Evolutionary conservation across 2,113 vertebrate species (phyloP), one percentile per base, ranked within the genome.

Genomic region (Amphiprion percula): DNA sequence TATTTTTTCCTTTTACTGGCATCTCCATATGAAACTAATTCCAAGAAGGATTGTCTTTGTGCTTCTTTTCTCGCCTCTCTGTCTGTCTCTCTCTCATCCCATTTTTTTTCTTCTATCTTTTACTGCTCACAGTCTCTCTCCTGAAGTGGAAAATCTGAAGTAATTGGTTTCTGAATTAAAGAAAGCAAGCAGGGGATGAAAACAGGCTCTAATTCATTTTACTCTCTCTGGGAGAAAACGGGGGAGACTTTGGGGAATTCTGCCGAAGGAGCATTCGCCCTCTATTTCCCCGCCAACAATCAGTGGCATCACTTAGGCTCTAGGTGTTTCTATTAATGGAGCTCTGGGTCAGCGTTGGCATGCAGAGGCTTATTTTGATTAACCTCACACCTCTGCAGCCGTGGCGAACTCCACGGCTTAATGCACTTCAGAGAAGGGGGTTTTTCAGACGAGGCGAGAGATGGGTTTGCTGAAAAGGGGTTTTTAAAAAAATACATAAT

Each of bases 161-260:
- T 94, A 94, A 94, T 94, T 95, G 94, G 87, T 93, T 94, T 94
- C 87, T 93, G 93, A 93, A 94, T 94, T 94, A 93, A 90, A 92
- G 83, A 90, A 89, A 82, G 90, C 80, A 81, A 91, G 88, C 88
- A 88, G 77, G 33, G 73, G 88, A 92, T 89, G 79, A 91, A 91
- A 92, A 87, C 91, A 85, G 86, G 71, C 87, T 85, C 77, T 92
- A 80, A 93, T 93, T 91, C 80, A 88, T 90, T 90, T 88, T 73
- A 53, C 58, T 79, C 83, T 90, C 85, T 77, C 83, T 60, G 86
- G 90, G 79, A 88, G 70, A 70, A 70, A 49, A 16, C 10, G 30
- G 30, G 23, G 66, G 54, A 69, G 82, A 62, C 78, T 64, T 74
- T 39, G 21, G 85, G 89, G 79, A 74, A 83, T 84, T 86, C 80